Percentiles rank a stretch among this genome's conserved stretches.
phyloP scores from a whole-genome alignment of 1,140 invertebrate species.

The Rhagoletis pomonella region DNA sequence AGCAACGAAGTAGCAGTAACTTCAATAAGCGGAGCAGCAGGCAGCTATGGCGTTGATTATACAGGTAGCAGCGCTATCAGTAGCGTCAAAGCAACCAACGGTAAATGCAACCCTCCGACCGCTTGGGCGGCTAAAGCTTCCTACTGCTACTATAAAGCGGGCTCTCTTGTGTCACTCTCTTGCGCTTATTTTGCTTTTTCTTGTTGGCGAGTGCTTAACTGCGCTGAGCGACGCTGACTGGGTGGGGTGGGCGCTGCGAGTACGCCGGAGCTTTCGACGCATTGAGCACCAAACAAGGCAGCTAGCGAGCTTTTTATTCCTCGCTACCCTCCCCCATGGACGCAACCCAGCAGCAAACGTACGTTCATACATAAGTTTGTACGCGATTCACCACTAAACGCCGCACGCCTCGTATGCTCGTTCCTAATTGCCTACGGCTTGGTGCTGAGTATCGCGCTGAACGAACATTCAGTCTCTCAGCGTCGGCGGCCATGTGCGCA shows the following conservation, averaged over 20 bases:
- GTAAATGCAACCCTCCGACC: neutral
- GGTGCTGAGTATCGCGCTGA: constrained; percentile 1
- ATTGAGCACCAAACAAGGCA: neutral
- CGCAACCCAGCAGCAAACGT: too few relatives aligned
- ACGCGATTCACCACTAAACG: too few relatives aligned
- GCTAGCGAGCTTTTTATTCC: neutral
- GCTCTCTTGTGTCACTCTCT: neutral
- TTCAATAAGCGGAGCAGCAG: too few relatives aligned
- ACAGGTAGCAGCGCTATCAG: constrained; percentile 33
- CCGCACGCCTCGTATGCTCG: too few relatives aligned
- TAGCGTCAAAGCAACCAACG: constrained; percentile 40
- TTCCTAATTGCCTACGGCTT: constrained; percentile 30
- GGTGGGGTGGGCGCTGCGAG: neutral
- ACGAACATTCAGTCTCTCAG: constrained; percentile 53
- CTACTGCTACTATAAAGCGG: neutral
- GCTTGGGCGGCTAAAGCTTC: neutral
- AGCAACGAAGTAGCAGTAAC: neutral
- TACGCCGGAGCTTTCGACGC: constrained; percentile 19
- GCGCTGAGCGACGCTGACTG: neutral
- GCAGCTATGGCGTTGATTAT: neutral
- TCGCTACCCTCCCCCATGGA: neutral
- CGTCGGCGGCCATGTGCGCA: constrained; percentile 44
- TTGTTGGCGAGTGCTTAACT: neutral
- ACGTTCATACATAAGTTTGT: too few relatives aligned
- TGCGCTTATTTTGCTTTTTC: neutral